Percentiles rank a stretch among this genome's conserved stretches.
phyloP scores from a whole-genome alignment of 2,113 vertebrate genomes.

The Bagarius yarrelli region DNA sequence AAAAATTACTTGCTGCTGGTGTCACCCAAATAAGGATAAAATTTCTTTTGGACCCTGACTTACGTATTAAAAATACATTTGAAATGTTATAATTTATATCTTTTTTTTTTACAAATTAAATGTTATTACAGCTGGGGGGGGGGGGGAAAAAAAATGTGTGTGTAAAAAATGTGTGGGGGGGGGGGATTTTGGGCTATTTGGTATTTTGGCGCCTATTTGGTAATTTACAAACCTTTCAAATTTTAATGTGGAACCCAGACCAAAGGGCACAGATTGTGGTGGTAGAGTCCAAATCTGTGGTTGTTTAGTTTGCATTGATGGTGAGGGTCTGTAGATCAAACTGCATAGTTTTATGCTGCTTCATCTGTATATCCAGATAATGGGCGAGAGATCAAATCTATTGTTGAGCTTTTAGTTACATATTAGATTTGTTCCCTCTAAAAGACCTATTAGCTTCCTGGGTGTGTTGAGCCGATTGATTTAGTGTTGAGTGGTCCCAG shows the following conservation, averaged over 20 bases:
- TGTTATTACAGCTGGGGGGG: too few species aligned
- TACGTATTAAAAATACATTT: too few species aligned
- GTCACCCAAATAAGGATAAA: neutral
- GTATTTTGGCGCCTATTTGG: too few species aligned
- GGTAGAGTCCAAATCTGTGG: neutral
- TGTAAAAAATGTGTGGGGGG: too few species aligned
- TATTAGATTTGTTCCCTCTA: slow-evolving; percentile 20
- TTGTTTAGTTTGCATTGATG: neutral
- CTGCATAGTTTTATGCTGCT: neutral
- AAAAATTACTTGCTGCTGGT: neutral
- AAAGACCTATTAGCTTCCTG: slow-evolving; percentile 19
- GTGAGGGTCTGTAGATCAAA: neutral
- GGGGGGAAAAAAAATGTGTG: too few species aligned
- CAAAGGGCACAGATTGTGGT: neutral
- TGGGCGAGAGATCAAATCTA: neutral
- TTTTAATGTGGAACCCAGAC: neutral
- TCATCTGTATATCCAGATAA: neutral
- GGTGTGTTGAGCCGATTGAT: slow-evolving; percentile 2
- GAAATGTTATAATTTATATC: neutral
- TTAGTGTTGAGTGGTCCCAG: slow-evolving; percentile 4
- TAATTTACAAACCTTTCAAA: neutral
- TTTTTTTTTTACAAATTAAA: too few species aligned
- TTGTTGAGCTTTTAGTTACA: slow-evolving; percentile 4
- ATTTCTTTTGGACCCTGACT: neutral
- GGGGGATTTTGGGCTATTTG: too few species aligned